A percentile compares a stretch with the other conserved stretches of the same genome.
Evolutionary conservation across 2,888 invertebrate genomes (phyloP).

Genomic region (Glaucopsyche alexis): DNA sequence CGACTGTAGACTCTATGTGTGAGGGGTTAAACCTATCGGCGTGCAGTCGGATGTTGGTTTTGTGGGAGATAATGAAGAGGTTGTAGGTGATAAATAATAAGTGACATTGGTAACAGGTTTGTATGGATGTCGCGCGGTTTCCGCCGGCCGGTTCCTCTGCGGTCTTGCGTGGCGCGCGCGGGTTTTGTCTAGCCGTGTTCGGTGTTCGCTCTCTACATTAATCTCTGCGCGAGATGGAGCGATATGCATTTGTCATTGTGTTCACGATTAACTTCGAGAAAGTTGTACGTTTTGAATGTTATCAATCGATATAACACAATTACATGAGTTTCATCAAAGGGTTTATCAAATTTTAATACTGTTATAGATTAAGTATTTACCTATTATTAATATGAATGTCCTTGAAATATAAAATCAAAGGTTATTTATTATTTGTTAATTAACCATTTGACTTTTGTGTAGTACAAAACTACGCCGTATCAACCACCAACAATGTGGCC

Average conservation of each 20-base stretch:
- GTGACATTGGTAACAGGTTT: conserved; percentile 66
- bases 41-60: conserved; percentile 36
- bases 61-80: conserved; percentile 49
- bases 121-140: conserved; percentile 67
- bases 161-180: conserved; percentile 62
- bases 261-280: conserved; percentile 71
- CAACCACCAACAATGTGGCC: no score
- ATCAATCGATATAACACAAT: conserved; percentile 69
- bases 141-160: conserved; percentile 60
- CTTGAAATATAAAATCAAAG: no score
- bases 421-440: not conserved
- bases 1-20: conserved; percentile 46
- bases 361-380: not conserved
- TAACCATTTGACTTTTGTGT: not conserved
- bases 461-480: not conserved
- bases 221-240: conserved; percentile 74
- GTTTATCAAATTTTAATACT: not conserved
- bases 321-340: conserved; percentile 23
- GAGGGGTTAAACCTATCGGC: conserved; percentile 39
- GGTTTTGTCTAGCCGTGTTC: conserved; percentile 71
- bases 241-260: conserved; percentile 77
- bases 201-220: conserved; percentile 67
- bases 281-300: conserved; percentile 68
- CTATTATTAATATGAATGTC: not conserved
- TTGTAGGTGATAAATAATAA: conserved; percentile 75